Base-by-base conservation (phyloP, 2,797 vertebrate genomes). In the Sebastes umbrosus region DNA sequence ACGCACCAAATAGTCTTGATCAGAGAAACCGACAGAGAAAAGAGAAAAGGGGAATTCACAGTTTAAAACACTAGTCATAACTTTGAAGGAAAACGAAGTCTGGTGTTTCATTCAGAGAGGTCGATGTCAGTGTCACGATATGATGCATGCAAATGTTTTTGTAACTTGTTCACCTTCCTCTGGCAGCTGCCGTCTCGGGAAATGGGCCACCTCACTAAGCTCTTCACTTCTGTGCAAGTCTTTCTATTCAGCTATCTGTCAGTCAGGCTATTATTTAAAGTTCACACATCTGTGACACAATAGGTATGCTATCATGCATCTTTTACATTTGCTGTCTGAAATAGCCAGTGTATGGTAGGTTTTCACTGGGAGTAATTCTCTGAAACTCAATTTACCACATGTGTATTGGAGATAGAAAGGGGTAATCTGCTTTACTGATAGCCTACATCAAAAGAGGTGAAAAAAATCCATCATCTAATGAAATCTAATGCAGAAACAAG, bases 151-250 rank as follows among this genome's bases (percentile, higher is more conserved):
- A 70, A 25, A 71, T 80, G 72, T 60, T 73, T 67, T 20, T 68
- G 54, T 74, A 34, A 39, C 62, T 71, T 32, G 8, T 25, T 82
- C 69, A 77, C 81, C 68, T 85, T 75, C 14, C 13, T 59, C 52
- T 43, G 63, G 50, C 52, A 75, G 71, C 50, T 68, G 13, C 34
- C 69, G 59, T 67, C 68, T 60, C 20, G 24, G 36, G 16, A 84
- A 73, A 75, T 32, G 11, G 27, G 5, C 63, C 29, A 62, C n/a
- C 59, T 32, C 22, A 24, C 54, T 11, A 13, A 25, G 25, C 36
- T 67, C 13, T 57, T 62, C 8, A 77, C 14, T 5, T 50, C 43
- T 13, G 14, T 4, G 1, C 11, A 29, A 36, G 46, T 54, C n/a
- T 74, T 39, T 36, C 32, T 75, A 31, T 66, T 75, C 25, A 29